These are phyloP conservation scores for Heterodera schachtii DNA, from an alignment of 1,140 invertebrate species.

Conservation along the genomic window DNA sequence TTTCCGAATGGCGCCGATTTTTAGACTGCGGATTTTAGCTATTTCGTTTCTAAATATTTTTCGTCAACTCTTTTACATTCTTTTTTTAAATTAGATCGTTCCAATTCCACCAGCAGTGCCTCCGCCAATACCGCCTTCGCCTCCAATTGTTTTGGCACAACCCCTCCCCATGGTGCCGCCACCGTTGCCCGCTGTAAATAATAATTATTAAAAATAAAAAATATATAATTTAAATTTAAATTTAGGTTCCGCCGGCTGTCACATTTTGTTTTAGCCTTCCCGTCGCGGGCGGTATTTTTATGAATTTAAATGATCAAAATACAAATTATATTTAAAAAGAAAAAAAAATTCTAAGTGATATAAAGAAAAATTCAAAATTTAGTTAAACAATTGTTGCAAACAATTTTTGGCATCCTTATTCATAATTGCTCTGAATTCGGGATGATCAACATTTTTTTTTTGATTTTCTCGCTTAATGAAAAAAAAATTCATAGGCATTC, in stretches of 20 bases:
- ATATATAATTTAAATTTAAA: background rate
- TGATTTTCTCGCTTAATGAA: no score
- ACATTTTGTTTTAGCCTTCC: background rate
- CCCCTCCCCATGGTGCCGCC: conserved; percentile 6
- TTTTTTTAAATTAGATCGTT: background rate
- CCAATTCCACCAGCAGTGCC: conserved; percentile 9
- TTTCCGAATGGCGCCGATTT: no score
- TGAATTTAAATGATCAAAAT: background rate
- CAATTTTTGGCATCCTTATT: no score
- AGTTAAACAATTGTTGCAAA: no score
- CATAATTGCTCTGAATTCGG: no score
- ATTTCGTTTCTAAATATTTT: no score
- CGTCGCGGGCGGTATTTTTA: conserved; percentile 8
- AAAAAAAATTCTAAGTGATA: no score
- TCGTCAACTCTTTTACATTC: background rate
- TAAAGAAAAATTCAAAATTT: no score
- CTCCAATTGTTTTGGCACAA: conserved; percentile 17
- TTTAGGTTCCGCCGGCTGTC: background rate
- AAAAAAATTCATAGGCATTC: background rate
- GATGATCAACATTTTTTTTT: no score
- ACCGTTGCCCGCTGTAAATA: background rate
- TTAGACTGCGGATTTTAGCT: background rate
- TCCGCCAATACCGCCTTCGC: conserved; percentile 20
- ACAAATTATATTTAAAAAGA: background rate
- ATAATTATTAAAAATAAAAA: background rate